Evolutionary conservation across 2,888 invertebrate genomes (phyloP).

Genomic region (Lampropteryx suffumata): DNA sequence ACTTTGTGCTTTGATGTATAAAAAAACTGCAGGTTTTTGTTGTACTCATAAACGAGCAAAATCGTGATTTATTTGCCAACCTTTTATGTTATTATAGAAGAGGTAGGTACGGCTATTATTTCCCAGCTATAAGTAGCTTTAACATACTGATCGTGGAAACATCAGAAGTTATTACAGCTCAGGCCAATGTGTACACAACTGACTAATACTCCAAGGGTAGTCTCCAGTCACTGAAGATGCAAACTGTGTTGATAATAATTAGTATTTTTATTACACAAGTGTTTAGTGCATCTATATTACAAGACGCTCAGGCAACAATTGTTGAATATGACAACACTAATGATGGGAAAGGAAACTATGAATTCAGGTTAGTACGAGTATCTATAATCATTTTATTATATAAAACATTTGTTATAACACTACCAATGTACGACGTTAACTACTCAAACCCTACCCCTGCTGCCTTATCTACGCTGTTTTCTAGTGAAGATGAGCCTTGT

Average conservation of each 20-base stretch:
- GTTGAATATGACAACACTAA: slow-evolving; percentile 27
- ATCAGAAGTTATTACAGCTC: slow-evolving; percentile 6
- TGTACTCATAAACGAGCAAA: neutral
- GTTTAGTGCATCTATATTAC: slow-evolving; percentile 2
- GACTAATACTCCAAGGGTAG: no score
- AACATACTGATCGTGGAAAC: neutral
- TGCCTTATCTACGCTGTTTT: no score
- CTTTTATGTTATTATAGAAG: neutral
- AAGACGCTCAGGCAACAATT: slow-evolving; percentile 29
- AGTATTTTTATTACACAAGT: neutral
- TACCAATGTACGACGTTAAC: no score
- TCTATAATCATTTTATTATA: no score
- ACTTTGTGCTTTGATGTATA: no score
- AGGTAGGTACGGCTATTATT: neutral
- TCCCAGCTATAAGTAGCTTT: neutral
- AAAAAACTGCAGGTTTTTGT: no score
- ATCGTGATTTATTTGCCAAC: neutral
- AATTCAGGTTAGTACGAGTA: slow-evolving; percentile 16
- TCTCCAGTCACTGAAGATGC: neutral
- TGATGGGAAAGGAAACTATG: slow-evolving; percentile 37
- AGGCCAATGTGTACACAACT: neutral
- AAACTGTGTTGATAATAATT: neutral
- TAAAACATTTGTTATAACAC: no score
- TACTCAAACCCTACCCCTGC: no score
- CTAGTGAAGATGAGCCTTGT: no score